Conservation (phyloP, 1,140 invertebrate species). For the Drosophila novamexicana region DNA sequence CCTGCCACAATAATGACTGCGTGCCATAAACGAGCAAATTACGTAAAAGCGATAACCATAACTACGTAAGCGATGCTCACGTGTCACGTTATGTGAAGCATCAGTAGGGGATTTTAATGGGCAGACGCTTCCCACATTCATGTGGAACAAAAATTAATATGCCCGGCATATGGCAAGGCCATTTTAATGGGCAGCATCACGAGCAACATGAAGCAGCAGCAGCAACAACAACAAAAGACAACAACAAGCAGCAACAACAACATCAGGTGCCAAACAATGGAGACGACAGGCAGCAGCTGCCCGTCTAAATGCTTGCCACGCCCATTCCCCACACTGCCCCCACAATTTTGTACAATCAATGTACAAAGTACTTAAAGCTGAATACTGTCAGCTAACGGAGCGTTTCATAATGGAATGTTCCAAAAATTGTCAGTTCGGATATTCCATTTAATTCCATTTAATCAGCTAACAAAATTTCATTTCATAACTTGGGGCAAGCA, state of each 20-base stretch:
- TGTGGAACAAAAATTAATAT: slow-evolving; percentile 74
- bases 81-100: slow-evolving; percentile 51
- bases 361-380: slow-evolving; percentile 22
- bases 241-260: slow-evolving; percentile 30
- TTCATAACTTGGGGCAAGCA: not conserved
- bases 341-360: not conserved
- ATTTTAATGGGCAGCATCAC: slow-evolving; percentile 64
- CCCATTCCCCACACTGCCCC: not conserved
- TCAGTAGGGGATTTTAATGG: slow-evolving; percentile 45
- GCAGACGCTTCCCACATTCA: slow-evolving; percentile 17
- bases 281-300: slow-evolving; percentile 44
- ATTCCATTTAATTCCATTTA: slow-evolving; percentile 15
- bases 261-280: slow-evolving; percentile 66
- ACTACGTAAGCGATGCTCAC: slow-evolving; percentile 66
- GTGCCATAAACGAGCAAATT: slow-evolving; percentile 62
- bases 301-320: not conserved
- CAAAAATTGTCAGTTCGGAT: slow-evolving; percentile 23
- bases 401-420: slow-evolving; percentile 27
- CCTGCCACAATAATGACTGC: slow-evolving; percentile 35
- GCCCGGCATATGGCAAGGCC: slow-evolving; percentile 64
- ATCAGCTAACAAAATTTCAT: not conserved
- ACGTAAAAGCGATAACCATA: slow-evolving; percentile 76
- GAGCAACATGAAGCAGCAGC: slow-evolving; percentile 38
- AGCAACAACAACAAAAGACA: slow-evolving; percentile 67
- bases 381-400: slow-evolving; percentile 34